phyloP scores from a whole-genome alignment of 2,113 vertebrate species.

The Cottus gobio region DNA sequence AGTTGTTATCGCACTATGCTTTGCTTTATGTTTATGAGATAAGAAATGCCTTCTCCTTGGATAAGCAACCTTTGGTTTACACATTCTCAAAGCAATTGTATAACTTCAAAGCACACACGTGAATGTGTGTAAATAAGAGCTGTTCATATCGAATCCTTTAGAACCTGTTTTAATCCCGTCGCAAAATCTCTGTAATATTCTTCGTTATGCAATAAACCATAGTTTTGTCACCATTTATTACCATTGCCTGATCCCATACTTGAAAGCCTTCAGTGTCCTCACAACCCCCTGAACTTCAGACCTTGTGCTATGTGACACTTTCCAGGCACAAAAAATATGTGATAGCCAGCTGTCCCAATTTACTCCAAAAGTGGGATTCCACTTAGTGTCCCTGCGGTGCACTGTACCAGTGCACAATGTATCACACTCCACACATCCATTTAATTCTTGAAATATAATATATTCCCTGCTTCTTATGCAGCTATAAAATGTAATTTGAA shows the following conservation, averaged over 20 bases:
- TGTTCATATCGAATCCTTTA: neutral
- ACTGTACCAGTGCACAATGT: constrained; percentile 17
- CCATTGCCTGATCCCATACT: constrained; percentile 10
- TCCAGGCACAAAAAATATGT: constrained; percentile 15
- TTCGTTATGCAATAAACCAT: constrained; percentile 40
- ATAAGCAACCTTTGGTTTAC: neutral
- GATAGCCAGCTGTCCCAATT: constrained; percentile 19
- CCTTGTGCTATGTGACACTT: constrained; percentile 31
- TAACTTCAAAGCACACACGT: neutral
- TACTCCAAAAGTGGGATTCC: constrained; percentile 32
- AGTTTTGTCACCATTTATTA: constrained; percentile 46
- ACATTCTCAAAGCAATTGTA: neutral
- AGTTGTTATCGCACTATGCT: neutral
- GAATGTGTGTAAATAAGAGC: neutral
- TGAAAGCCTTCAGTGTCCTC: constrained; percentile 19
- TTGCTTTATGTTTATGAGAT: neutral
- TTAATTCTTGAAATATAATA: constrained; percentile 17
- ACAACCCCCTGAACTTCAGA: constrained; percentile 39
- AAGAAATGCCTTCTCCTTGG: neutral
- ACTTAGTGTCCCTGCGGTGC: constrained; percentile 10
- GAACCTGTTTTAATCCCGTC: neutral
- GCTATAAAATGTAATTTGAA: neutral
- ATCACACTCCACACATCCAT: constrained; percentile 13
- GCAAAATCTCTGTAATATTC: constrained; percentile 14
- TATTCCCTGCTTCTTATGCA: neutral